These are phyloP conservation scores for Patella depressa DNA, from an alignment of 2,888 invertebrate genomes.

Conservation along the genomic window DNA sequence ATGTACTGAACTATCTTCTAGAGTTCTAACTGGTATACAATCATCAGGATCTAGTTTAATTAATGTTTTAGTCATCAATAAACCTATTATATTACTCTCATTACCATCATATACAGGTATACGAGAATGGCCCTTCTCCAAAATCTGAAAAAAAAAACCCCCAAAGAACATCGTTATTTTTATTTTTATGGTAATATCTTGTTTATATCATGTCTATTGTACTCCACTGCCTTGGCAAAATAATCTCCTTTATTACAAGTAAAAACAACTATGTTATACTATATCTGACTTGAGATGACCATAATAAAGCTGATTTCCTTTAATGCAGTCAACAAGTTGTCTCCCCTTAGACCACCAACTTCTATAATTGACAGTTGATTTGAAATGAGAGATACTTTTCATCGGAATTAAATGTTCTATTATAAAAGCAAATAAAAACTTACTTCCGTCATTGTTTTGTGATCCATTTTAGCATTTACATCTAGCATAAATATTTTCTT, in stretches of 20 bases:
- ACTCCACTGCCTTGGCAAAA: no score
- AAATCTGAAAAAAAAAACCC: constrained; percentile 47
- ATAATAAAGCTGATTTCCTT: no score
- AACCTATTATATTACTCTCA: constrained; percentile 56
- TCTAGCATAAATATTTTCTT: constrained; percentile 62
- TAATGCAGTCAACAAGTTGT: no score
- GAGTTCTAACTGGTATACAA: constrained; percentile 50
- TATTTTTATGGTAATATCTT: no score
- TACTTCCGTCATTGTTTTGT: constrained; percentile 57
- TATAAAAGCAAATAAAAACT: constrained; percentile 4
- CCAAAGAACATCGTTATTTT: neutral
- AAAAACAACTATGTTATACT: no score
- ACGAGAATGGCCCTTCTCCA: constrained; percentile 60
- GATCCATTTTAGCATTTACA: constrained; percentile 50
- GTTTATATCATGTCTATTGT: no score
- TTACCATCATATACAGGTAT: constrained; percentile 64
- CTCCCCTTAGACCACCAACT: no score
- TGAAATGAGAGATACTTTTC: neutral
- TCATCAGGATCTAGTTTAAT: constrained; percentile 64
- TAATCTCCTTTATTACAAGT: no score
- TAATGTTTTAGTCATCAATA: constrained; percentile 66
- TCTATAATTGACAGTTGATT: no score
- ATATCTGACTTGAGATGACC: no score
- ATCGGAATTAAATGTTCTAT: neutral
- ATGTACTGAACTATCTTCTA: constrained; percentile 48